Base-by-base conservation (phyloP, 2,888 invertebrate genomes). In the Ptychoptera albimana region DNA sequence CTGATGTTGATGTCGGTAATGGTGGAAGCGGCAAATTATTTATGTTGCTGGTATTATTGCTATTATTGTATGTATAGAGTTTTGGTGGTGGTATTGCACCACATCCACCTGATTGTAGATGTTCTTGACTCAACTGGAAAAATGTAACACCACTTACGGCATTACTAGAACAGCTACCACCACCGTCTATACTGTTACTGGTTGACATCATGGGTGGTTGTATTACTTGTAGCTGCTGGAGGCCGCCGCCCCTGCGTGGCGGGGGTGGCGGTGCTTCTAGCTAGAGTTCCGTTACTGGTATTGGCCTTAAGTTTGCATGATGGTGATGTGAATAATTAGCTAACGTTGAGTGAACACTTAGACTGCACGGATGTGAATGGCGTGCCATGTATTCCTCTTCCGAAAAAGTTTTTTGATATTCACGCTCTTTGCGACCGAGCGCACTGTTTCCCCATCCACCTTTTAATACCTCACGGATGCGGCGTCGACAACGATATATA, bases 251-350 rank as follows among this genome's bases (percentile, higher is more conserved):
- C 57, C 71, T 72, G 59, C 73, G 74, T 50, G 75, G 74, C 70
- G 73, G 76, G 68, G 82, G 80, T 75, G 82, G 81, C 79, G 82
- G 80, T 68, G 82, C 78, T 75, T 87, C 86, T 86, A 87, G 87
- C 86, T 87, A 88, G 83, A 88, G 86, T 65, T 87, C 88, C 72
- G 88, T 88, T 57, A 87, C 86, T 53, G 88, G 88, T 59, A 87
- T 82, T 14, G 84, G 82, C 59, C 77, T 72, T 50, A 71, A 62
- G 58, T 72, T 58, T 64, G 67, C 50, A 40, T 48, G 45, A 45
- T 67, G 63, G 36, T 70, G 70, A 45, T 68, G 67, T 34, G 72
- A 59, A 43, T 56, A 49, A 59, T 61, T 16, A 59, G 58, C 45
- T 59, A 61, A 53, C 48, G 61, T 61, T n/a, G 64, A 59, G 48